Evolutionary conservation across 2,797 vertebrate species (phyloP), one percentile per base, ranked within the genome.

Genomic region (Mormyrops attenuatus): DNA sequence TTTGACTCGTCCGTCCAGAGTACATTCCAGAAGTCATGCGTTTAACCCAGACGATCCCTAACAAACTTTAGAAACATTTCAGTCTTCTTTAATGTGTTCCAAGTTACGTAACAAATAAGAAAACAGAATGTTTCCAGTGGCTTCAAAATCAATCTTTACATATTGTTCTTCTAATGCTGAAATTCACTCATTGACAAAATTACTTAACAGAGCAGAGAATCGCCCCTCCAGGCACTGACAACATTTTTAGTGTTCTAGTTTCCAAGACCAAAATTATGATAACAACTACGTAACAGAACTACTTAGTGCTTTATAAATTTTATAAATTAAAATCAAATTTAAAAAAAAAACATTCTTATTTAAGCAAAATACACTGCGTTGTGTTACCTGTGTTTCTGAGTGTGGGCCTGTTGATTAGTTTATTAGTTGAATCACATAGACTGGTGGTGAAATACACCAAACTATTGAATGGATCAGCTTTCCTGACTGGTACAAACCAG

Each of bases 151-250:
- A 49, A 38, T 73, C 55, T 63, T 63, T 86, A 88, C 88, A 55
- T 22, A 89, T 63, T 44, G 85, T 53, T 80, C 47, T 57, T 85
- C 63, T 55, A 69, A 77, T 49, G 53, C 52, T 47, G n/a, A 88
- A 89, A 88, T 63, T 57, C 49, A 52, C 77, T 89, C 69, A 89
- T 89, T 60, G 53, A 38, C 63, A 50, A 89, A 88, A 88, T 63
- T 77, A 88, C 80, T 69, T 86, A 80, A 69, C 38, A 47, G 89
- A 77, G 57, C 34, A 30, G 30, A n/a, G 20, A 44, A 30, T 60
- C 55, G 15, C 38, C 73, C 66, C 66, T 88, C 87, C 57, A 80
- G 85, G 89, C 89, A 47, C 22, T 49, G n/a, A 53, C 17, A 66
- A 87, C 41, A 77, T 89, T 87, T 87, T 87, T 63, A 30, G 63